A percentile compares a stretch with the other conserved stretches of the same genome.
Conservation (phyloP, 2,888 invertebrate species). For the Caenorhabditis imperialis region DNA sequence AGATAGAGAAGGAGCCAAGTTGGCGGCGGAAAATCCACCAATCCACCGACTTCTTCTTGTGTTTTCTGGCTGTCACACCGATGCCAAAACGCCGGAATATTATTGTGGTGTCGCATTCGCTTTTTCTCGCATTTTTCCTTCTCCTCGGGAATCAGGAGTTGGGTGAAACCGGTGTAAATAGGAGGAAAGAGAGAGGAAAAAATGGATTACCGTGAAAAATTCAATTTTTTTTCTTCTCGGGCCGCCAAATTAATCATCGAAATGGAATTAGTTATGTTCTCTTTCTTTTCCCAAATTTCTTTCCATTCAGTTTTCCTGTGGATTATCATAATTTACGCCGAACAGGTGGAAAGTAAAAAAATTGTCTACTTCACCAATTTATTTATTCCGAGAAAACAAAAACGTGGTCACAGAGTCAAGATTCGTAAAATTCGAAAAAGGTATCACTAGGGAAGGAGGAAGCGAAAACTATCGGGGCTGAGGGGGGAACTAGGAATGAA, state of each 20-base stretch:
- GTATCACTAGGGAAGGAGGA: neutral
- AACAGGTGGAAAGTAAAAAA: slow-evolving; percentile 17
- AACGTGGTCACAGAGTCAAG: slow-evolving; percentile 1
- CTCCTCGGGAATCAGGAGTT: slow-evolving; percentile 37
- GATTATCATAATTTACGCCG: slow-evolving; percentile 3
- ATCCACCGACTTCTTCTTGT: slow-evolving; percentile 12
- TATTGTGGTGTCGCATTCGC: slow-evolving; percentile 40
- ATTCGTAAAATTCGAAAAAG: slow-evolving; percentile 7
- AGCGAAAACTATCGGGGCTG: neutral
- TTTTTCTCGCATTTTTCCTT: slow-evolving; percentile 10
- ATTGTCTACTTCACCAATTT: slow-evolving; percentile 1
- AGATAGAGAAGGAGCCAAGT: slow-evolving; percentile 27
- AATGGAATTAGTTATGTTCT: slow-evolving; percentile 20
- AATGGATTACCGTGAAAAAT: slow-evolving; percentile 31
- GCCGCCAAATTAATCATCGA: slow-evolving; percentile 40
- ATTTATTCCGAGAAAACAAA: slow-evolving; percentile 24
- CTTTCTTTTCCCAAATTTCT: neutral
- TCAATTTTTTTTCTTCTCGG: slow-evolving; percentile 7
- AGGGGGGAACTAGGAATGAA: slow-evolving; percentile 16
- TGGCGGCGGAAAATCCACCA: slow-evolving; percentile 21
- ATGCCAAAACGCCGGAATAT: slow-evolving; percentile 40
- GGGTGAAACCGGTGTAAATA: slow-evolving; percentile 35
- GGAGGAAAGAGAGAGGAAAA: slow-evolving; percentile 4
- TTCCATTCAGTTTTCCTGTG: neutral
- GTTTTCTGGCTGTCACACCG: slow-evolving; percentile 20